A percentile compares a stretch with the other conserved stretches of the same genome.
These are phyloP conservation scores for Pseudopodoces humilis DNA, from an alignment of 2,113 vertebrate genomes.

Conservation along the genomic window DNA sequence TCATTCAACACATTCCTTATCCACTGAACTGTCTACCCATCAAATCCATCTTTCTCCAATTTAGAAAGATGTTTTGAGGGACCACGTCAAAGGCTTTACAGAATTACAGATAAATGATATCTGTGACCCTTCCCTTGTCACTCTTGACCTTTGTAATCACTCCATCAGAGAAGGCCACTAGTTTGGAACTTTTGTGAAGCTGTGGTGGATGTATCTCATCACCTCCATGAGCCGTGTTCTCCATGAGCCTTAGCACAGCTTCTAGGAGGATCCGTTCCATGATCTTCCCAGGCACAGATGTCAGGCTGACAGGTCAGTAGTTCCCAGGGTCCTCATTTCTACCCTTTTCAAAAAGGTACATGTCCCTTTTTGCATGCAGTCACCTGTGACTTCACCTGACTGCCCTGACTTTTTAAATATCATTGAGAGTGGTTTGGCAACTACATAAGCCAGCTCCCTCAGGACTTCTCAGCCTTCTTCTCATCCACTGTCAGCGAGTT, in stretches of 20 bases:
- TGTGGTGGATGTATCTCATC: background rate
- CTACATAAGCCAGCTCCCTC: background rate
- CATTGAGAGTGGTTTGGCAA: background rate
- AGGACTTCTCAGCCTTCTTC: background rate
- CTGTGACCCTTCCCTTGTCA: background rate
- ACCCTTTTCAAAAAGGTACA: accelerated
- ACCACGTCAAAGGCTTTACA: background rate
- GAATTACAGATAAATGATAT: background rate
- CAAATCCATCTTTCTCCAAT: background rate
- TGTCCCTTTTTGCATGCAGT: background rate
- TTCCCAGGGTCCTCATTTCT: background rate
- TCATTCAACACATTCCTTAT: background rate
- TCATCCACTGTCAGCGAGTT: background rate
- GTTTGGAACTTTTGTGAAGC: background rate
- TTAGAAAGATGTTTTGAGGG: background rate
- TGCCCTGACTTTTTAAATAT: background rate
- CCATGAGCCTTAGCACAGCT: background rate
- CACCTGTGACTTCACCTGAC: background rate
- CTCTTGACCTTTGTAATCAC: background rate
- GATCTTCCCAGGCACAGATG: background rate
- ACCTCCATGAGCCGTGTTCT: background rate
- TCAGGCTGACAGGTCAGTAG: background rate
- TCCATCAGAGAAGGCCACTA: background rate
- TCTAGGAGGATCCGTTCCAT: background rate
- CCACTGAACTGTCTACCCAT: background rate